These are phyloP conservation scores for Eupithecia pulchellata DNA, from an alignment of 2,888 invertebrate genomes.

Conservation along the genomic window DNA sequence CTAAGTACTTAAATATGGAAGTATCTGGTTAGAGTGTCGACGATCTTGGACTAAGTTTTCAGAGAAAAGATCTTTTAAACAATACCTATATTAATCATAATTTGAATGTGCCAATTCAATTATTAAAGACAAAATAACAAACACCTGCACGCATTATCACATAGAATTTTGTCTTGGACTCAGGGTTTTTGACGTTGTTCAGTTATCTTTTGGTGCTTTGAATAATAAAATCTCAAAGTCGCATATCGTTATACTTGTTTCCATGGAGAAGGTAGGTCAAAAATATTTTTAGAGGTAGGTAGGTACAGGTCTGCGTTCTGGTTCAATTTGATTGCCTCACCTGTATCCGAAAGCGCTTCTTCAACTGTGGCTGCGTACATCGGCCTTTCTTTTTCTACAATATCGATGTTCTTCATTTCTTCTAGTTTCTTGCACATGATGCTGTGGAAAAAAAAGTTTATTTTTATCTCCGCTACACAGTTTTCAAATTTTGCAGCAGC, in stretches of 20 bases:
- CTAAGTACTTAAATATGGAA: background rate
- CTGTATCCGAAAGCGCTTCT: slow-evolving; percentile 71
- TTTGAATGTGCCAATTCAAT: background rate
- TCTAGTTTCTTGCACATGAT: slow-evolving; percentile 57
- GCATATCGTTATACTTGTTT: background rate
- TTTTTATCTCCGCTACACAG: too few species aligned
- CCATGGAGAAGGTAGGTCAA: too few species aligned
- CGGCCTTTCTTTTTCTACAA: slow-evolving; percentile 56
- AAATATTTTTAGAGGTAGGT: too few species aligned
- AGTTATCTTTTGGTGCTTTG: too few species aligned
- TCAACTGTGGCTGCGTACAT: slow-evolving; percentile 62
- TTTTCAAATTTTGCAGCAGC: too few species aligned
- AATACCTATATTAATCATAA: background rate
- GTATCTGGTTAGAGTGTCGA: background rate
- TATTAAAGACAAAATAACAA: too few species aligned
- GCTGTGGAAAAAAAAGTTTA: slow-evolving; percentile 25
- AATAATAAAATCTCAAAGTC: too few species aligned
- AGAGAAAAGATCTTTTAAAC: background rate
- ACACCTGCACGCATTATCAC: background rate
- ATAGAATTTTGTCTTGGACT: too few species aligned
- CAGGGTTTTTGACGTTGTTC: too few species aligned
- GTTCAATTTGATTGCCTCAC: slow-evolving; percentile 48
- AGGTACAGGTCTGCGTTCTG: background rate
- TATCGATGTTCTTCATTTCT: slow-evolving; percentile 51
- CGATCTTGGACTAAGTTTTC: background rate